Evolutionary conservation across 2,113 vertebrate species (phyloP).

Genomic region (Phaetusa simplex): DNA sequence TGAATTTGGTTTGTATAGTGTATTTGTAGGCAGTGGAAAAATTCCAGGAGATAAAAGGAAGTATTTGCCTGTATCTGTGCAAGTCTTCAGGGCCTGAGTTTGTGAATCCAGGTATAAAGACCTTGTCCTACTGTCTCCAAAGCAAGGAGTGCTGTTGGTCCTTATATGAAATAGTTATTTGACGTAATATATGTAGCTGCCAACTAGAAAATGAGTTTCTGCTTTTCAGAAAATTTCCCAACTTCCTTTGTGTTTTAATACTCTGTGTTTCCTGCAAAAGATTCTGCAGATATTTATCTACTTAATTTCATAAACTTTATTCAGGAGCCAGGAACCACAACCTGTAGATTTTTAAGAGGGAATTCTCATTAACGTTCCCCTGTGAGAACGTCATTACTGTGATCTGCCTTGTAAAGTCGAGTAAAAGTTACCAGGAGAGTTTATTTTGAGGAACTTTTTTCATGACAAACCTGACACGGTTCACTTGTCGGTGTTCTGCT

Average conservation of each 20-base stretch:
- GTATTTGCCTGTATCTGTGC: background rate
- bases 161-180: background rate
- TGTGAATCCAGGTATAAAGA: background rate
- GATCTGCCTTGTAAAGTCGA: background rate
- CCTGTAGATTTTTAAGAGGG: background rate
- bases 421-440: background rate
- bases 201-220: background rate
- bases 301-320: background rate
- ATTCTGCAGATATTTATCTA: background rate
- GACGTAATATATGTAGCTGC: background rate
- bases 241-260: background rate
- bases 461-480: accelerated
- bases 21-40: background rate
- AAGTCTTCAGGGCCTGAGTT: background rate
- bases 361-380: background rate
- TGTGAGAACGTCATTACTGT: background rate
- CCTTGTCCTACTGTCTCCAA: background rate
- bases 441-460: background rate
- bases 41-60: background rate
- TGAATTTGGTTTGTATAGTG: background rate
- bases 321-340: background rate
- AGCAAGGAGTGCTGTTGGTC: background rate
- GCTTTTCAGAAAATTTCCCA: background rate
- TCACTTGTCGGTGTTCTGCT: background rate
- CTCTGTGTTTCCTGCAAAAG: background rate